Base-by-base conservation (phyloP, 2,113 vertebrate species). In the Hippoglossus stenolepis region DNA sequence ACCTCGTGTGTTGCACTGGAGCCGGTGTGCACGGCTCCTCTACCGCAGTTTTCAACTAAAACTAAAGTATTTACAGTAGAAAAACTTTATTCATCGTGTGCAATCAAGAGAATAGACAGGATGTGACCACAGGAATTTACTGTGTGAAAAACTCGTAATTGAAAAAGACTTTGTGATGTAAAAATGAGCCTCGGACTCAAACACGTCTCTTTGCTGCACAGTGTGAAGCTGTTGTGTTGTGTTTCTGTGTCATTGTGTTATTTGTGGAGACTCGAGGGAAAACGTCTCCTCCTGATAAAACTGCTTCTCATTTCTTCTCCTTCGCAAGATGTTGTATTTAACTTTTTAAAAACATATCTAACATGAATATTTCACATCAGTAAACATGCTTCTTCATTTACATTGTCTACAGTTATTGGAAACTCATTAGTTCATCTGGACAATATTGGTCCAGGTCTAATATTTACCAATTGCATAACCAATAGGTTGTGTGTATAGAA, bases 381-480 rank as follows among this genome's bases (percentile, higher is more conserved):
- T 11, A 0, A 17, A 3, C 3, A 1, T 8, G 31, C 14, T 21
- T 60, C 10, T 3, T 56, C 38, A 23, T 58, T 21, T 3, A 40
- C 28, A 31, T 5, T 1, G 31, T 31, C 31, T 1, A 31, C 3
- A 53, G 3, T 57, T 18, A 49, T 18, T 49, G 15, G 20, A 53
- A 53, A 53, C 10, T 2, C 51, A n/a, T 58, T 13, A 18, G 26
- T 24, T 74, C 10, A 26, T 61, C 58, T 69, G 62, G 58, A 58
- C 47, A 6, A 59, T 66, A 21, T 60, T 63, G 73, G 45, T 69
- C 18, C 72, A 56, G 35, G 24, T 47, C 73, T 26, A 43, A 57
- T 63, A 35, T 65, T 79, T 59, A 12, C 3, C 9, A 20, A 40
- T 89, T 84, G 2, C 23, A 60, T 82, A 82, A 87, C 49, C 28